Percentiles rank a stretch among this genome's conserved stretches.
phyloP scores from a whole-genome alignment of 2,113 vertebrate species.

The Cyprinodon tularosa region DNA sequence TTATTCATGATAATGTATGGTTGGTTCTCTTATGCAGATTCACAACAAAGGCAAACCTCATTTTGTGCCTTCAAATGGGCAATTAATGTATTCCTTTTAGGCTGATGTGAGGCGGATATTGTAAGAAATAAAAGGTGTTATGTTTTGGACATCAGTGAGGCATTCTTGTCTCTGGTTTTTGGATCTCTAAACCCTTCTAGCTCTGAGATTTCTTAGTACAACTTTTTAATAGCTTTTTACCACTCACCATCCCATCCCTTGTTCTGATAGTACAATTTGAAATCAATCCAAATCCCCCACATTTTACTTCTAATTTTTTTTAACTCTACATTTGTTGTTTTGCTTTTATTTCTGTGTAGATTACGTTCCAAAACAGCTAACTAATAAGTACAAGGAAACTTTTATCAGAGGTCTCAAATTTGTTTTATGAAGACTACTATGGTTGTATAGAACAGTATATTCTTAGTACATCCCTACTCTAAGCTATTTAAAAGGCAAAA shows the following conservation, averaged over 20 bases:
- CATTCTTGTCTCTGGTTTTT: conserved; percentile 47
- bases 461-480: too few relatives aligned
- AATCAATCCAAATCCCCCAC: conserved; percentile 62
- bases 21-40: conserved; percentile 74
- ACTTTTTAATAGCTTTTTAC: conserved; percentile 62
- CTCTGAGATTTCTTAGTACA: conserved; percentile 60
- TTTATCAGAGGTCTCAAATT: too few relatives aligned
- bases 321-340: background rate
- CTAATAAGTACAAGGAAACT: background rate
- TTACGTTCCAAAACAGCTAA: background rate
- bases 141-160: conserved; percentile 53
- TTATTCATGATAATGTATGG: conserved; percentile 82
- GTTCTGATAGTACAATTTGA: conserved; percentile 53
- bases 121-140: conserved; percentile 16
- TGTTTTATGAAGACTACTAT: too few relatives aligned
- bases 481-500: too few relatives aligned
- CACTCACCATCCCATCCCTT: conserved; percentile 52
- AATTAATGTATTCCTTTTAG: conserved; percentile 74
- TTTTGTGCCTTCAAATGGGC: conserved; percentile 71
- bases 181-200: conserved; percentile 52
- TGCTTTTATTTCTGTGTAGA: background rate
- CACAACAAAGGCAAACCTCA: conserved; percentile 76
- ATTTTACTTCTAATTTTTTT: conserved; percentile 15
- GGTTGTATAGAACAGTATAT: too few relatives aligned
- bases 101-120: conserved; percentile 64